Conservation (phyloP, 2,888 invertebrate genomes). For the Schizotus pectinicornis region DNA sequence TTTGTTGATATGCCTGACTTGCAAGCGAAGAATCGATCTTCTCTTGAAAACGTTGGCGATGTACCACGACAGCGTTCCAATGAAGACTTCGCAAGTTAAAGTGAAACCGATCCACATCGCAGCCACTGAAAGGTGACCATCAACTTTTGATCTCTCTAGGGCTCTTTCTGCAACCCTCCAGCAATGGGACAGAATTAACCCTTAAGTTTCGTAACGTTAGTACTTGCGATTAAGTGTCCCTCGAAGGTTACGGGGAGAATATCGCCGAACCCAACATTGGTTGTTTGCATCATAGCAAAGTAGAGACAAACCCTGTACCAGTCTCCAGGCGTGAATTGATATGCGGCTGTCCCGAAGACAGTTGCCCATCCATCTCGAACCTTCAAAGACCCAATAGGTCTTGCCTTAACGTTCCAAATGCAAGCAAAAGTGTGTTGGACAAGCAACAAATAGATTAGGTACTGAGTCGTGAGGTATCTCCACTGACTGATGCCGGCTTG, state of each 20-base stretch:
- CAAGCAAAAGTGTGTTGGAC: conserved; percentile 62
- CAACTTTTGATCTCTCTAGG: too few relatives aligned
- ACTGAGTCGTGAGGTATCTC: conserved; percentile 61
- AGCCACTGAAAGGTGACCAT: conserved; percentile 55
- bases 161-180: too few relatives aligned
- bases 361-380: too few relatives aligned
- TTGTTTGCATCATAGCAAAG: conserved; percentile 61
- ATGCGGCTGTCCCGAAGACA: background rate
- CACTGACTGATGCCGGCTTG: conserved; percentile 62
- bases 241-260: conserved; percentile 18
- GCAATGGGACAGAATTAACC: conserved; percentile 37
- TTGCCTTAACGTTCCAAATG: conserved; percentile 60
- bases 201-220: background rate
- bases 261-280: conserved; percentile 43
- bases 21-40: conserved; percentile 55
- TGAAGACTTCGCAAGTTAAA: conserved; percentile 61
- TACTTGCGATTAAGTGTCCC: conserved; percentile 18
- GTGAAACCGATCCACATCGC: conserved; percentile 60
- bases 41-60: conserved; percentile 62
- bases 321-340: conserved; percentile 51
- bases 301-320: conserved; percentile 60
- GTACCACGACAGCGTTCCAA: conserved; percentile 62
- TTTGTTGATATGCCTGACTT: conserved; percentile 59
- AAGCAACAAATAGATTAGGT: conserved; percentile 58
- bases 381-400: too few relatives aligned